These are phyloP conservation scores for Hyphantria cunea DNA, from an alignment of 1,140 invertebrate species.

Conservation along the genomic window DNA sequence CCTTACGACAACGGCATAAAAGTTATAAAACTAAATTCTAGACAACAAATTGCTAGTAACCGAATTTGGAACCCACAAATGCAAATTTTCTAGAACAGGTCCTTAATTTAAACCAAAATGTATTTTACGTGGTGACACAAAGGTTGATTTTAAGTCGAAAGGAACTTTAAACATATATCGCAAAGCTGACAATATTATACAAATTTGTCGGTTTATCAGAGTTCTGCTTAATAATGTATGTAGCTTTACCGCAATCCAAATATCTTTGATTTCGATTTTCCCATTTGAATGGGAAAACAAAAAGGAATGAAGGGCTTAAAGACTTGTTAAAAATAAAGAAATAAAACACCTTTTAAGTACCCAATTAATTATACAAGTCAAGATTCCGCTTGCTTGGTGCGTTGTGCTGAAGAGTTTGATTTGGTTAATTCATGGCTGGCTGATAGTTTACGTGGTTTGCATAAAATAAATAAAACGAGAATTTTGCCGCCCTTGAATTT, in stretches of 20 bases:
- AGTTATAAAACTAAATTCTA: slow-evolving; percentile 6
- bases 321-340: neutral
- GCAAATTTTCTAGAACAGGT: neutral
- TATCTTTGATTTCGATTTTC: slow-evolving; percentile 55
- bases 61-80: slow-evolving; percentile 18
- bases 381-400: neutral
- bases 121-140: neutral
- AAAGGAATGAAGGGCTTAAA: slow-evolving; percentile 30
- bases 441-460: neutral
- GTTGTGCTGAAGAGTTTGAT: neutral
- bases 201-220: slow-evolving; percentile 49
- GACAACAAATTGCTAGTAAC: slow-evolving; percentile 25
- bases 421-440: neutral
- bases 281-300: slow-evolving; percentile 32
- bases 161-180: slow-evolving; percentile 1
- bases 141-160: neutral
- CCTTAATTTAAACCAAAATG: neutral
- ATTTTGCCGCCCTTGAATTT: too few relatives aligned
- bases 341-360: neutral
- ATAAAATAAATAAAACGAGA: neutral
- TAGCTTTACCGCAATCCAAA: slow-evolving; percentile 46
- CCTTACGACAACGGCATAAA: slow-evolving; percentile 12
- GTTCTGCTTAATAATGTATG: slow-evolving; percentile 56
- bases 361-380: neutral
- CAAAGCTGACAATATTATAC: slow-evolving; percentile 13